A percentile compares a stretch with the other conserved stretches of the same genome.
phyloP scores from a whole-genome alignment of 2,113 vertebrate species.

The Jacana jacana region DNA sequence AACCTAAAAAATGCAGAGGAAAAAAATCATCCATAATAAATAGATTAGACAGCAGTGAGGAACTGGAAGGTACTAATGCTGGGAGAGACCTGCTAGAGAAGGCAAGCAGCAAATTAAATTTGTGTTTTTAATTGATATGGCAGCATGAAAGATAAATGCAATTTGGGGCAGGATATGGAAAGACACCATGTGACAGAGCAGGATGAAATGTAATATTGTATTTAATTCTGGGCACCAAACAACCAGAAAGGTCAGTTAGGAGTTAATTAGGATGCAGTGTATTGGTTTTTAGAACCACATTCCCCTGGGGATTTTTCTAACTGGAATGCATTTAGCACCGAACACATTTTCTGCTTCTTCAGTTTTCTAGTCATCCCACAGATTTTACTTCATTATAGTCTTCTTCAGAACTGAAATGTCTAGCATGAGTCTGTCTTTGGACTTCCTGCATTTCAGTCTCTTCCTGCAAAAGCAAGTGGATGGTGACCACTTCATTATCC shows the following conservation, averaged over 20 bases:
- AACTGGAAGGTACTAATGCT: neutral
- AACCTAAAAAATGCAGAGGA: neutral
- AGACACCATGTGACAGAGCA: neutral
- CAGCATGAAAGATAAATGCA: conserved; percentile 19
- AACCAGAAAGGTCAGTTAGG: neutral
- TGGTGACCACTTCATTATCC: neutral
- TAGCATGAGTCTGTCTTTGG: neutral
- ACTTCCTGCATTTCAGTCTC: neutral
- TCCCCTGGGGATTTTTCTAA: neutral
- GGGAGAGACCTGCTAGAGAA: neutral
- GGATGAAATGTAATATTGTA: neutral
- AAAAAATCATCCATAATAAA: neutral
- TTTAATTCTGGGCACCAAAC: neutral
- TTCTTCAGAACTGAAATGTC: neutral
- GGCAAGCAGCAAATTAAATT: neutral
- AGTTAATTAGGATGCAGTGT: neutral
- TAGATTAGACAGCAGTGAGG: neutral
- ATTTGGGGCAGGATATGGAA: neutral
- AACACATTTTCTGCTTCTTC: neutral
- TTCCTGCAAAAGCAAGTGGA: neutral
- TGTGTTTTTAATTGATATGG: neutral
- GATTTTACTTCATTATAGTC: neutral
- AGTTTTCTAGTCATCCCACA: neutral
- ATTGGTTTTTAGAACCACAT: neutral
- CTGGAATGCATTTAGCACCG: neutral